phyloP scores from a whole-genome alignment of 2,113 vertebrate species.

The Meriones unguiculatus region DNA sequence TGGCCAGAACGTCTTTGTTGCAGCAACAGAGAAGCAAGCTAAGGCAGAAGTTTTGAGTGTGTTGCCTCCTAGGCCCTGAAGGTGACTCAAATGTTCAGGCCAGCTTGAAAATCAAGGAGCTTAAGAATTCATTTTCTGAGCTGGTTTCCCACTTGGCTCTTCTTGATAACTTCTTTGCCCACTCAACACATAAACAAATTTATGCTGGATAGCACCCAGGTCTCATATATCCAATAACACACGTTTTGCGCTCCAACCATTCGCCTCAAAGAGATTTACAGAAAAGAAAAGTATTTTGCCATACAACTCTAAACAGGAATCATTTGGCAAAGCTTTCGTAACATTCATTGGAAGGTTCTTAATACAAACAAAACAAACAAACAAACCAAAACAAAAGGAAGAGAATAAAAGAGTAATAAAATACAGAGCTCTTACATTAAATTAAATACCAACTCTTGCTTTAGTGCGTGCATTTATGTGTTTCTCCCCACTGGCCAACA shows the following conservation, averaged over 20 bases:
- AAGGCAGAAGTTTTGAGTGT: neutral
- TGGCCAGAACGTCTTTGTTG: neutral
- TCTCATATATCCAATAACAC: constrained; percentile 4
- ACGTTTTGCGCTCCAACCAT: neutral
- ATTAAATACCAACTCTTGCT: neutral
- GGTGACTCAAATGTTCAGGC: neutral
- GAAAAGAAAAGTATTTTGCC: neutral
- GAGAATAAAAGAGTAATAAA: neutral
- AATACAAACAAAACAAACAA: neutral
- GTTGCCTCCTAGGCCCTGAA: neutral
- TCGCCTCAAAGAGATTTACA: neutral
- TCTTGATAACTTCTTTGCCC: neutral
- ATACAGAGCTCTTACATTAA: neutral
- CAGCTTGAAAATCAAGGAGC: neutral
- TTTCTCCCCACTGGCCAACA: neutral
- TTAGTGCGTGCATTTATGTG: neutral
- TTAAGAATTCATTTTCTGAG: neutral
- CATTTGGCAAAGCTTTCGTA: neutral
- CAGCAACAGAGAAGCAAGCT: neutral
- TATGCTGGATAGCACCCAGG: neutral
- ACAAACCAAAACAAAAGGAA: neutral
- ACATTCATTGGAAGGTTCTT: neutral
- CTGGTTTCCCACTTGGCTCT: neutral
- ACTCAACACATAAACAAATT: neutral
- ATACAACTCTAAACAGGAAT: neutral